phyloP scores from a whole-genome alignment of 2,888 invertebrate genomes.

The Baronia brevicornis region DNA sequence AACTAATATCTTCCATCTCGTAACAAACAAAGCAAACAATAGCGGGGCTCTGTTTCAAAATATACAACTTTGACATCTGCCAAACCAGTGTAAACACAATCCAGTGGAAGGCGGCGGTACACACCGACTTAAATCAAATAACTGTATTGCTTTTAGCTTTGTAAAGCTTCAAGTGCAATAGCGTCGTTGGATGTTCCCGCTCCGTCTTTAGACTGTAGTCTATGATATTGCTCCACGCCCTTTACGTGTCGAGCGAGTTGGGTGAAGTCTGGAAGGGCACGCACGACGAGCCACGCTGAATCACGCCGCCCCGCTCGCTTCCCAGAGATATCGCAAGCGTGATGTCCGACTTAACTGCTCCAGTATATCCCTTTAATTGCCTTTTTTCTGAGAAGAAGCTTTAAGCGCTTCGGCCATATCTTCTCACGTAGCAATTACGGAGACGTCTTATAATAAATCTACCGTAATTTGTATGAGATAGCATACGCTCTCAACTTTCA shows the following conservation, averaged over 20 bases:
- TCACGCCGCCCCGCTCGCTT: conserved; percentile 28
- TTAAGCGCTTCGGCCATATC: conserved; percentile 69
- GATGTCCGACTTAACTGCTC: conserved; percentile 66
- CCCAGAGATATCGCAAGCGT: conserved; percentile 58
- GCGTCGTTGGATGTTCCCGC: conserved; percentile 67
- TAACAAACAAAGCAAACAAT: conserved; percentile 63
- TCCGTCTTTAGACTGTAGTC: conserved; percentile 66
- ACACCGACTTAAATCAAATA: conserved; percentile 75
- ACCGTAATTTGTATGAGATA: conserved; percentile 75
- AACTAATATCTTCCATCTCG: conserved; percentile 50
- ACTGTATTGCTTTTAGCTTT: conserved; percentile 75
- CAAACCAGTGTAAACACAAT: conserved; percentile 74
- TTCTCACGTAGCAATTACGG: conserved; percentile 75
- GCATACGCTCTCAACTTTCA: conserved; percentile 75
- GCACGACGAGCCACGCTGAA: conserved; percentile 30
- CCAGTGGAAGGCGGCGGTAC: conserved; percentile 65
- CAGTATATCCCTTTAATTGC: conserved; percentile 74
- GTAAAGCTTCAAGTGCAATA: conserved; percentile 74
- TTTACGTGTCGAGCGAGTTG: conserved; percentile 61
- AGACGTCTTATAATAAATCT: conserved; percentile 76
- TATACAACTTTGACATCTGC: conserved; percentile 74
- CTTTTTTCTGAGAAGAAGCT: conserved; percentile 70
- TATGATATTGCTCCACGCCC: conserved; percentile 74
- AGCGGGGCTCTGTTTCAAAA: conserved; percentile 64
- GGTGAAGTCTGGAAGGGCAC: conserved; percentile 48